Base-by-base conservation (phyloP, 2,797 vertebrate species). In the Megaceryle alcyon region DNA sequence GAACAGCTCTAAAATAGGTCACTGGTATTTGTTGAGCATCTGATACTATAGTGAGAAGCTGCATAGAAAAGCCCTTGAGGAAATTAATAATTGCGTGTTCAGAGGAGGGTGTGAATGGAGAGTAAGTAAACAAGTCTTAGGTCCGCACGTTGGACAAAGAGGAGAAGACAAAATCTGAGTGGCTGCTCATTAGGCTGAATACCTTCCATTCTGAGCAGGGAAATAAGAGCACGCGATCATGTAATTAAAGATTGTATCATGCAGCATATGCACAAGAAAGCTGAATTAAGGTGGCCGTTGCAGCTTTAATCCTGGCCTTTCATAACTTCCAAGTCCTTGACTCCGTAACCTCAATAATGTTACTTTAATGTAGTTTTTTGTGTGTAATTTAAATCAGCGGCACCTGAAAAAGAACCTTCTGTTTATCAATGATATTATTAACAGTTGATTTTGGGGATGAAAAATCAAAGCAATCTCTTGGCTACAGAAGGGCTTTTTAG, bases 211-310 rank as follows among this genome's bases (percentile, higher is more conserved):
- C 89, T 78, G 82, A 29, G 41, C 4, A 28, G 60, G 76, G 86
- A 86, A 77, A 35, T 6, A 26, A 71, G 71, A 87, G 51, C 48
- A 10, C 3, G 49, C 16, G 35, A 76, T 92, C 65, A 8, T 31
- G 89, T 96, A 95, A 97, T 97, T 96, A 97, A 96, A 96, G 96
- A 96, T 94, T 44, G 65, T 96, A 97, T 97, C 96, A 23, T 14
- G 89, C 60, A 0, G 0, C 71, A 14, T 57, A 61, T 25, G 77
- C 46, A 26, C 54, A 12, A 78, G 79, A 75, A 76, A 53, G 54
- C 72, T 92, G 94, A 91, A 90, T 82, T 57, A 41, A 89, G 81
- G 91, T 78, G 82, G 29, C 75, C 86, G 66, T 48, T 86, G 80
- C 76, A 73, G 87, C 89, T 89, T 80, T 90, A 85, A 93, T 93